These are phyloP conservation scores for Paratilapia polleni DNA, from an alignment of 2,113 vertebrate genomes.

Conservation along the genomic window DNA sequence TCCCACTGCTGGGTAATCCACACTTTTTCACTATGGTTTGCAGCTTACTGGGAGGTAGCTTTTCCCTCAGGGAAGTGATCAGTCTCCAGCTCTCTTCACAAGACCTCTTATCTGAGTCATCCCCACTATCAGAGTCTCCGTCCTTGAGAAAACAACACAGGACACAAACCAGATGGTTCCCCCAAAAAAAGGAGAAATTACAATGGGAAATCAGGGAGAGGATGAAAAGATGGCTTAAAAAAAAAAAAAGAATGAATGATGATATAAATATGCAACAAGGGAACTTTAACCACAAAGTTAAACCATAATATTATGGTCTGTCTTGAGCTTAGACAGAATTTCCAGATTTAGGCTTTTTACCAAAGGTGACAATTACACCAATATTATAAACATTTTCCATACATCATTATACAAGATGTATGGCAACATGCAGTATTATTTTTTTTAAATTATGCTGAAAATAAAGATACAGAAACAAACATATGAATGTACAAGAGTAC, in stretches of 20 bases:
- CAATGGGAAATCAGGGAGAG: slow-evolving; percentile 82
- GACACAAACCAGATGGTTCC: slow-evolving; percentile 89
- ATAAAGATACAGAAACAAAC: slow-evolving; percentile 18
- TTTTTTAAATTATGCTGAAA: slow-evolving; percentile 36
- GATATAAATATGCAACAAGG: slow-evolving; percentile 82
- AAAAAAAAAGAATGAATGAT: slow-evolving; percentile 81
- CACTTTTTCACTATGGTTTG: slow-evolving; percentile 99
- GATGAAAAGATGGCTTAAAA: slow-evolving; percentile 81
- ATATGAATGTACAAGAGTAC: slow-evolving; percentile 42
- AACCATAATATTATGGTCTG: background rate
- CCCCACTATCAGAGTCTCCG: slow-evolving; percentile 99
- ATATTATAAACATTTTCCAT: slow-evolving; percentile 50
- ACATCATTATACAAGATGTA: slow-evolving; percentile 74
- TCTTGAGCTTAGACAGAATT: background rate
- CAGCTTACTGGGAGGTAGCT: slow-evolving; percentile 98
- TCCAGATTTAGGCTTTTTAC: slow-evolving; percentile 15
- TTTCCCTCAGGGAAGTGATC: slow-evolving; percentile 99
- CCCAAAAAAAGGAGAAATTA: slow-evolving; percentile 88
- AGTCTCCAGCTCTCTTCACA: slow-evolving; percentile 99
- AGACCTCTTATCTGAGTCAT: slow-evolving; percentile 99
- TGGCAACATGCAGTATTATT: slow-evolving; percentile 69
- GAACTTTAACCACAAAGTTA: slow-evolving; percentile 62
- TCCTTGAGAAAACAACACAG: slow-evolving; percentile 99
- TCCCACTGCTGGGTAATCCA: slow-evolving; percentile 98
- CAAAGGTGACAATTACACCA: background rate